A percentile compares a stretch with the other conserved stretches of the same genome.
Evolutionary conservation across 1,140 invertebrate genomes (phyloP).

Genomic region (Parapsyche elsis): DNA sequence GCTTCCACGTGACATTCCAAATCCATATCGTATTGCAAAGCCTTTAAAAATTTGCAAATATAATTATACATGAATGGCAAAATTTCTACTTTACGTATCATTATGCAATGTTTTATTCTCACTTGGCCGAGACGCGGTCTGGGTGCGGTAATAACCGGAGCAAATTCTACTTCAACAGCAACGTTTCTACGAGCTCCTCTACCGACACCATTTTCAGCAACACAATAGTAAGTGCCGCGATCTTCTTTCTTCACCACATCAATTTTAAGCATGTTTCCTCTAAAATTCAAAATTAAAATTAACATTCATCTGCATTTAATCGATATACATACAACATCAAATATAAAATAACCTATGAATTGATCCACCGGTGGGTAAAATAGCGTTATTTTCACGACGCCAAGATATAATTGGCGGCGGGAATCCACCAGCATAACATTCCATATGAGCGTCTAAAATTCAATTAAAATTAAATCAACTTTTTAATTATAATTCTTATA

Average conservation of each 20-base stretch:
- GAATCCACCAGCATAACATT: slow-evolving; percentile 89
- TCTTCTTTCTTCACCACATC: slow-evolving; percentile 85
- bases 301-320: neutral
- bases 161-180: slow-evolving; percentile 89
- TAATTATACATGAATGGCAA: neutral
- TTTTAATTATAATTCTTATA: neutral
- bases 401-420: slow-evolving; percentile 87
- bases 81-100: neutral
- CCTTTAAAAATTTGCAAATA: slow-evolving; percentile 67
- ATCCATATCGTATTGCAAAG: slow-evolving; percentile 92
- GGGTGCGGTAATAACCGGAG: slow-evolving; percentile 86
- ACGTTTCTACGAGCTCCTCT: slow-evolving; percentile 86
- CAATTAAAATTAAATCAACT: neutral
- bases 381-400: slow-evolving; percentile 92
- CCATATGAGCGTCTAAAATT: slow-evolving; percentile 75
- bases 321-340: neutral
- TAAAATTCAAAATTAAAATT: slow-evolving; percentile 59
- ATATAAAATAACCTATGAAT: slow-evolving; percentile 69
- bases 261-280: slow-evolving; percentile 88
- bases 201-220: slow-evolving; percentile 92
- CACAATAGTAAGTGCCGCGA: slow-evolving; percentile 92
- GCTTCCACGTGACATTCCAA: slow-evolving; percentile 92
- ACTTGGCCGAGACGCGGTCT: slow-evolving; percentile 78
- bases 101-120: neutral
- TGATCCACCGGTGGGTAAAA: slow-evolving; percentile 88